Evolutionary conservation across 2,888 invertebrate species (phyloP).

Genomic region (Odontothrips loti): DNA sequence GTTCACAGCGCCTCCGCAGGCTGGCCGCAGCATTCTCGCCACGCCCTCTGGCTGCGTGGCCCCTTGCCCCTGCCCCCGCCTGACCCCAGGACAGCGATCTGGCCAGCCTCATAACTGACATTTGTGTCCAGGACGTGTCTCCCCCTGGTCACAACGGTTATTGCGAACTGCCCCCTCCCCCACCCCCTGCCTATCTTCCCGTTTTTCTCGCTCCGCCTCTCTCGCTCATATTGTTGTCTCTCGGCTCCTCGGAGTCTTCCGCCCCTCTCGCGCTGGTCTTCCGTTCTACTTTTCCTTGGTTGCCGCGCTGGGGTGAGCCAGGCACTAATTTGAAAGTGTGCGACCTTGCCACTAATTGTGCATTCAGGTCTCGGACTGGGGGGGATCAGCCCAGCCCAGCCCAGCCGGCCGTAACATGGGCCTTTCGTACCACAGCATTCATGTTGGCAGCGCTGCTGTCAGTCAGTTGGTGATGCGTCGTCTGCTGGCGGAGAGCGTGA

Average conservation of each 20-base stretch:
- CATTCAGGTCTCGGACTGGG: background rate
- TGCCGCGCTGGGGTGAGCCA: background rate
- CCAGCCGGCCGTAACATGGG: no score
- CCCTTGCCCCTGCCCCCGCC: background rate
- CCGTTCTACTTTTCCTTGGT: no score
- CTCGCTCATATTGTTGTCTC: background rate
- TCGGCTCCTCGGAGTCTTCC: no score
- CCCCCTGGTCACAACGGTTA: background rate
- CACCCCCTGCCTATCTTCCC: no score
- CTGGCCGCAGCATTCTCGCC: background rate
- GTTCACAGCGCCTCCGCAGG: background rate
- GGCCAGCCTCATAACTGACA: constrained; percentile 13
- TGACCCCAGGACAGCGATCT: background rate
- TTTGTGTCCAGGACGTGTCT: constrained; percentile 15
- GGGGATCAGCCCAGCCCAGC: no score
- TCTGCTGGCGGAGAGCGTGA: no score
- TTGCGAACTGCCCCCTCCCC: no score
- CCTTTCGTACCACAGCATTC: no score
- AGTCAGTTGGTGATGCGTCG: no score
- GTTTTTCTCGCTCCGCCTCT: background rate
- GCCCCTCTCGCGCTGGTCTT: no score
- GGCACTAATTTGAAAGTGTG: background rate
- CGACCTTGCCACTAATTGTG: background rate
- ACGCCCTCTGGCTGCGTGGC: background rate
- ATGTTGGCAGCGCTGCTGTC: no score